Base-by-base conservation (phyloP, 2,888 invertebrate species). In the Odontocolon sp. region DNA sequence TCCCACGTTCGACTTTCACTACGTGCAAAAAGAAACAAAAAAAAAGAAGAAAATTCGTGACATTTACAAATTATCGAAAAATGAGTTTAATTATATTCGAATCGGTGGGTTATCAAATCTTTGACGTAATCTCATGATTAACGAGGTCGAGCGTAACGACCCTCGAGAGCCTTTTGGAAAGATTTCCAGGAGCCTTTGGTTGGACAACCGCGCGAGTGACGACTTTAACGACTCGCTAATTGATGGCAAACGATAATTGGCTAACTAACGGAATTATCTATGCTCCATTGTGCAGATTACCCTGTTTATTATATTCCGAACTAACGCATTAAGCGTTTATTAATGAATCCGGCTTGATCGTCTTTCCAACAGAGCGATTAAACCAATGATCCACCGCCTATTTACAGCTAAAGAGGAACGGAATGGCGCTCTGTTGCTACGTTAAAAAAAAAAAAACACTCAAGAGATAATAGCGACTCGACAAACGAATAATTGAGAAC, bases 171-270 rank as follows among this genome's bases (percentile, higher is more conserved):
- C n/a, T n/a, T n/a, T n/a, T n/a, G n/a, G 26, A n/a, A 38, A 64
- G 14, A 64, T 38, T 36, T 38, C 11, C 23, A 3, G 16, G 16
- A 18, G 50, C 11, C 14, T 28, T 38, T 26, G 56, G 47, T 23
- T 16, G 23, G 33, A 11, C n/a, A n/a, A n/a, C 11, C 11, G 54
- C 16, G 3, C 4, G 47, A 31, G 54, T 28, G 14, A 33, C 11
- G 5, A 28, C 23, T 40, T 38, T 42, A 28, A 28, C 42, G 64
- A 66, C 50, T 42, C 36, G 28, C 69, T 70, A 75, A 70, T 70
- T 75, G 64, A 57, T 56, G 69, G 69, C 59, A 52, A 70, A 75
- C 56, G 75, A 64, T 75, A 75, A 75, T 75, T 75, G 69, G 38
- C 57, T 40, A n/a, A 50, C 63, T 31, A 38, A 36, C 36, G 33